phyloP scores from a whole-genome alignment of 2,888 invertebrate species.

The Romanomermis culicivorax region DNA sequence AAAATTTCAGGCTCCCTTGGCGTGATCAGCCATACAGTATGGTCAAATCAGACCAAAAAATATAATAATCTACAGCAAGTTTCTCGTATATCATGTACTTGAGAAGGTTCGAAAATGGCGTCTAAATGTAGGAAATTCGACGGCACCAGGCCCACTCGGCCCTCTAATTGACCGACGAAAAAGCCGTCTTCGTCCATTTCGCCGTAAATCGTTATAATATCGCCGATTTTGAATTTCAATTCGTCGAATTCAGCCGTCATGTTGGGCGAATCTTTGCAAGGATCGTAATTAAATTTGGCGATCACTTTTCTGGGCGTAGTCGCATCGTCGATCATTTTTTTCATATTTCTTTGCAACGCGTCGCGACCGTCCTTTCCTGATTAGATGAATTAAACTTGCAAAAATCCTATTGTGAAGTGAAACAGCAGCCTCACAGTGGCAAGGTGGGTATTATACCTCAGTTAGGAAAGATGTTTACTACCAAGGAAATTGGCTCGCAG shows the following conservation, averaged over 20 bases:
- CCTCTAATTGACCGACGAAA: slow-evolving; percentile 87
- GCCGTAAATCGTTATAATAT: slow-evolving; percentile 84
- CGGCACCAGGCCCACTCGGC: slow-evolving; percentile 81
- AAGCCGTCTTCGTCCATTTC: slow-evolving; percentile 99
- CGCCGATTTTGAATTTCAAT: slow-evolving; percentile 81
- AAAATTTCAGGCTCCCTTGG: too few species aligned
- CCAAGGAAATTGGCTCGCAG: too few species aligned
- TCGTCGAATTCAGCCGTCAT: slow-evolving; percentile 88
- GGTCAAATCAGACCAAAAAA: too few species aligned
- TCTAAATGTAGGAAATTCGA: slow-evolving; percentile 59
- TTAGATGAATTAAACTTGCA: not conserved
- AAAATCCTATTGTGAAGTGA: not conserved
- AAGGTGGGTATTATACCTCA: too few species aligned
- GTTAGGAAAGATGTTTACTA: too few species aligned
- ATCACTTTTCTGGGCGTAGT: slow-evolving; percentile 43
- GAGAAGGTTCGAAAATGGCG: too few species aligned
- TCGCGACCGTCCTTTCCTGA: slow-evolving; percentile 11
- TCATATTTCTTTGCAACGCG: slow-evolving; percentile 7
- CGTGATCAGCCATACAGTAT: too few species aligned
- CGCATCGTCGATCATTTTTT: slow-evolving; percentile 7
- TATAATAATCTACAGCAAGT: too few species aligned
- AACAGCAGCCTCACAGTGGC: not conserved
- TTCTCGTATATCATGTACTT: too few species aligned
- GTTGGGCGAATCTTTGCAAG: slow-evolving; percentile 87
- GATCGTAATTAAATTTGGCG: slow-evolving; percentile 92